A percentile compares a stretch with the other conserved stretches of the same genome.
These are phyloP conservation scores for Falco cherrug DNA, from an alignment of 2,797 vertebrate genomes.

Conservation along the genomic window DNA sequence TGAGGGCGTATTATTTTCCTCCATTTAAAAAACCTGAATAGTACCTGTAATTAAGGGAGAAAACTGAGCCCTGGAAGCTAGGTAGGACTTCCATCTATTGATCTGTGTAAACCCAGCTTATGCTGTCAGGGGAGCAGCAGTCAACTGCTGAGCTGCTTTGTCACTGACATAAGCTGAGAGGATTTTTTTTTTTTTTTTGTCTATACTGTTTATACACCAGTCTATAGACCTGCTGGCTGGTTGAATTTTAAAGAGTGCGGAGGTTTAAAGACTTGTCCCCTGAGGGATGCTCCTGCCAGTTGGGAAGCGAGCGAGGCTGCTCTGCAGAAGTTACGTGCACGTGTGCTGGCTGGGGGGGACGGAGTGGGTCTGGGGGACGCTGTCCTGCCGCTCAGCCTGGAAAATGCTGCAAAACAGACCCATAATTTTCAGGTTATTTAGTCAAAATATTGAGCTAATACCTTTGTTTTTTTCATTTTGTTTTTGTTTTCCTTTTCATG, in stretches of 20 bases:
- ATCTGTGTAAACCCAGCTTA: slow-evolving; percentile 84
- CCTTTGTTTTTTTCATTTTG: not conserved
- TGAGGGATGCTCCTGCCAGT: slow-evolving; percentile 89
- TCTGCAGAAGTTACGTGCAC: slow-evolving; percentile 60
- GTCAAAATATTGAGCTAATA: slow-evolving; percentile 54
- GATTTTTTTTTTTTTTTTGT: slow-evolving; percentile 49
- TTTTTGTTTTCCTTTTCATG: slow-evolving; percentile 29
- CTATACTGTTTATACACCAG: slow-evolving; percentile 85
- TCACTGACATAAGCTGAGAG: slow-evolving; percentile 81
- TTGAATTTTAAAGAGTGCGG: slow-evolving; percentile 96
- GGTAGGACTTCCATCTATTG: slow-evolving; percentile 82
- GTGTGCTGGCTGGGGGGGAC: not conserved
- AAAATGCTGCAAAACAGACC: slow-evolving; percentile 14
- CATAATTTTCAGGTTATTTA: slow-evolving; percentile 20
- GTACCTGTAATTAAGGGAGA: slow-evolving; percentile 83
- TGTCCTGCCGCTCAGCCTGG: slow-evolving; percentile 31
- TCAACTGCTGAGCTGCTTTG: slow-evolving; percentile 83
- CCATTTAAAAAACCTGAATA: slow-evolving; percentile 47
- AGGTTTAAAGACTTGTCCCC: slow-evolving; percentile 94
- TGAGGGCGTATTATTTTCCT: slow-evolving; percentile 42
- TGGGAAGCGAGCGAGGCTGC: slow-evolving; percentile 86
- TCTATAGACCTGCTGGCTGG: slow-evolving; percentile 91
- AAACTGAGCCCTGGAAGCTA: slow-evolving; percentile 74
- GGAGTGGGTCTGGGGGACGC: not conserved
- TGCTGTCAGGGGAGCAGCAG: slow-evolving; percentile 82